Evolutionary conservation across 2,797 vertebrate genomes (phyloP).

Genomic region (Holocentrus rufus): DNA sequence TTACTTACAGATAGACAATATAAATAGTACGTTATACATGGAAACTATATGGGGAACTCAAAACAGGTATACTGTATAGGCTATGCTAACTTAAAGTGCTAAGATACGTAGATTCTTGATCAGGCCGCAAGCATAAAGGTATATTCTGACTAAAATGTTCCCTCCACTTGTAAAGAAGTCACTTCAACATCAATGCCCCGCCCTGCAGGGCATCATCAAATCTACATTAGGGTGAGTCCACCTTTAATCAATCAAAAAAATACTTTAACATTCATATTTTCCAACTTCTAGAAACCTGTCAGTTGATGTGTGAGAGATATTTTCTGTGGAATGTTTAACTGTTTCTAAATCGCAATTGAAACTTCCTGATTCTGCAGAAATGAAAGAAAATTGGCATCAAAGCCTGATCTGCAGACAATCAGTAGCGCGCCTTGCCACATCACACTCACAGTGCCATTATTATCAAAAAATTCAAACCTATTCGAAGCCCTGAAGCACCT

Average conservation of each 20-base stretch:
- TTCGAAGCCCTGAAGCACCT: neutral
- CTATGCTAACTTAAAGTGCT: slow-evolving; percentile 78
- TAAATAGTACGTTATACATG: slow-evolving; percentile 71
- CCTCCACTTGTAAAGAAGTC: slow-evolving; percentile 26
- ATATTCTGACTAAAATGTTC: slow-evolving; percentile 48
- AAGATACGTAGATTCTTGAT: slow-evolving; percentile 64
- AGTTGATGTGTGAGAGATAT: neutral
- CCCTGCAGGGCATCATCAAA: slow-evolving; percentile 72
- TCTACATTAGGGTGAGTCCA: slow-evolving; percentile 13
- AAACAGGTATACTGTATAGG: slow-evolving; percentile 58
- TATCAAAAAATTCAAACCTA: neutral
- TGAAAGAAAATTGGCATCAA: slow-evolving; percentile 31
- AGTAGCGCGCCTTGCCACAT: neutral
- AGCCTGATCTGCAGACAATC: slow-evolving; percentile 18
- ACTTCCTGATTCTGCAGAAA: slow-evolving; percentile 22
- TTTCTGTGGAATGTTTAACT: slow-evolving; percentile 69
- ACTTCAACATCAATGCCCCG: slow-evolving; percentile 48
- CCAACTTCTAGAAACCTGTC: slow-evolving; percentile 20
- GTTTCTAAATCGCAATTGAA: slow-evolving; percentile 26
- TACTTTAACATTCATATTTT: slow-evolving; percentile 49
- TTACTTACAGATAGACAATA: slow-evolving; percentile 67
- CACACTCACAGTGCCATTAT: slow-evolving; percentile 1
- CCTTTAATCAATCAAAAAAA: slow-evolving; percentile 24
- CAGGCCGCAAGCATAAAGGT: slow-evolving; percentile 76
- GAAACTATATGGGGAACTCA: slow-evolving; percentile 62